Base-by-base conservation (phyloP, 2,113 vertebrate genomes). In the Ciconia boyciana region DNA sequence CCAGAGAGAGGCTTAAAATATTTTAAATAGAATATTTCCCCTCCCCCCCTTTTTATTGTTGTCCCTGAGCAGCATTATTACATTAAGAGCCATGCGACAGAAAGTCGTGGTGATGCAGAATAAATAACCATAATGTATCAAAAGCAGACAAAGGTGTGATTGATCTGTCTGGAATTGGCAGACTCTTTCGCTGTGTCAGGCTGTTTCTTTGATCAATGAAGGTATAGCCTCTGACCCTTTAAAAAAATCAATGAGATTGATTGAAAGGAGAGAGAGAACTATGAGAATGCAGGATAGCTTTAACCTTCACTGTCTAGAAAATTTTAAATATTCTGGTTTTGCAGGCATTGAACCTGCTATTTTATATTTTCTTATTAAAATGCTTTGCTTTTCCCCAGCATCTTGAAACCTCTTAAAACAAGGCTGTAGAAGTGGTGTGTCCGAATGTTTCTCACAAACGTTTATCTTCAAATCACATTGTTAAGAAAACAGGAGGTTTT, bases 151-250 rank as follows among this genome's bases (percentile, higher is more conserved):
- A 98, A 98, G 97, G 96, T 98, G 97, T 97, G 97, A 99, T 99
- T 98, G 99, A 99, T 99, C 98, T 98, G 98, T 99, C 99, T 99
- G 98, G 98, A 98, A 98, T 98, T 98, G 97, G 97, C 97, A 98
- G 98, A 97, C 97, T 95, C 96, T 98, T 98, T 98, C 98, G 98
- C 98, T 98, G 98, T 98, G 97, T 99, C 98, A 99, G 98, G 98
- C 98, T 98, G 98, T 99, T 99, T 99, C 97, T 98, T 97, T 98
- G 98, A 98, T 99, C 98, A 98, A 98, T 99, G 98, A 95, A 98
- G 97, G 95, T 97, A 92, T 98, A 98, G 98, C 98, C 98, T 98
- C 98, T 99, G 98, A 99, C 98, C 98, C 98, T 98, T 98, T 97
- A 96, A 98, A 98, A 98, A 97, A 98, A 99, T 99, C 99, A 98